Conservation (phyloP, 2,113 vertebrate species). For the Gobius niger region DNA sequence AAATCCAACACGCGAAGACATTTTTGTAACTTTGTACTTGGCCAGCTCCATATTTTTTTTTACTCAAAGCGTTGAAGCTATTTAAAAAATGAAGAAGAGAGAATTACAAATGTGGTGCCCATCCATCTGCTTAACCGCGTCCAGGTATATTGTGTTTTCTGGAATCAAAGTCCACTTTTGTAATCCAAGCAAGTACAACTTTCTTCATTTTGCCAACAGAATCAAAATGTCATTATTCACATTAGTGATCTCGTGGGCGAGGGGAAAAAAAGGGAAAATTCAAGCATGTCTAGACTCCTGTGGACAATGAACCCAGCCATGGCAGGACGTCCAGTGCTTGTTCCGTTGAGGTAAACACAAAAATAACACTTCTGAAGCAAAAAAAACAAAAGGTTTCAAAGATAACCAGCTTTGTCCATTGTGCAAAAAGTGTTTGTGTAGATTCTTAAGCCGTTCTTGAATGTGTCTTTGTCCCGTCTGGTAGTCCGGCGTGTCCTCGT, state of each 20-base stretch:
- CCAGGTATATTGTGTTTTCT: background rate
- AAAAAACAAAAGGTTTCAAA: background rate
- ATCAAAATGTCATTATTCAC: background rate
- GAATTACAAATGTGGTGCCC: too few relatives aligned
- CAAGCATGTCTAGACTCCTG: background rate
- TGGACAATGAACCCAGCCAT: background rate
- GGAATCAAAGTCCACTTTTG: background rate
- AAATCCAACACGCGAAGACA: background rate
- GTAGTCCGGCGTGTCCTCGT: slow-evolving; percentile 40
- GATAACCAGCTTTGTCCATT: background rate
- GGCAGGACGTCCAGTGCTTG: background rate
- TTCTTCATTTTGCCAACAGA: background rate
- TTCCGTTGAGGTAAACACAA: background rate
- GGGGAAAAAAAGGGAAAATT: background rate
- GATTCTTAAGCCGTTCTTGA: slow-evolving; percentile 9
- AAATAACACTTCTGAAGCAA: background rate
- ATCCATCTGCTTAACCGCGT: too few relatives aligned
- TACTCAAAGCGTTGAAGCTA: too few relatives aligned
- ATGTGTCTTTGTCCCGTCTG: slow-evolving; percentile 53
- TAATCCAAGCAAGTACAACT: background rate
- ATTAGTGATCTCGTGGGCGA: background rate
- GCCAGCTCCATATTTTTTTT: too few relatives aligned
- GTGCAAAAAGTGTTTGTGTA: background rate
- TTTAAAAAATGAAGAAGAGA: too few relatives aligned
- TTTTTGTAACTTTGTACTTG: background rate